Conservation (phyloP, 2,888 invertebrate genomes). For the Orthonychiurus folsomi region DNA sequence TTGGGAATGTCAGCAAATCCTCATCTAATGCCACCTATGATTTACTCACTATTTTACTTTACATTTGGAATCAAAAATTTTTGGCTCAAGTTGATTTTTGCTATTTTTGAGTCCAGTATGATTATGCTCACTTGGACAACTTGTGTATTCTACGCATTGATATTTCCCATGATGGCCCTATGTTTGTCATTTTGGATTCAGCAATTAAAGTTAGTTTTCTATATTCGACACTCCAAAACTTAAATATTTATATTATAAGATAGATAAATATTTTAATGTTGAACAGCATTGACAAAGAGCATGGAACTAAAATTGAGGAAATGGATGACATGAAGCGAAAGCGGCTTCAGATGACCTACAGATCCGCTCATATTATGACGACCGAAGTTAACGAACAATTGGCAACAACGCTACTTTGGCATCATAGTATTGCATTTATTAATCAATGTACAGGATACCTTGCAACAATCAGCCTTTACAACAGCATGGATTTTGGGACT, state of each 20-base stretch:
- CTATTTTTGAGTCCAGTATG: no score
- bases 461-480: not conserved
- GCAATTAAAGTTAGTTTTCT: not conserved
- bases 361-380: not conserved
- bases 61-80: no score
- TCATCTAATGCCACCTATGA: no score
- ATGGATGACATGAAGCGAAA: no score
- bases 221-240: no score
- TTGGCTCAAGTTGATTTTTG: no score
- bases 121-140: not conserved
- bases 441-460: not conserved
- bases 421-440: not conserved
- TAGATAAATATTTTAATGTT: no score
- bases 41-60: no score
- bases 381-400: not conserved
- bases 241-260: no score
- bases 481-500: not conserved
- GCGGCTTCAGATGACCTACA: not conserved
- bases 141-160: not conserved
- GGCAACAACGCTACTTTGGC: not conserved
- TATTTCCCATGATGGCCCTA: not conserved
- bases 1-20: no score
- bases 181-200: not conserved
- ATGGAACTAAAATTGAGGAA: no score
- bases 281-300: no score